These are phyloP conservation scores for Venturia canescens DNA, from an alignment of 1,140 invertebrate genomes.

Conservation along the genomic window DNA sequence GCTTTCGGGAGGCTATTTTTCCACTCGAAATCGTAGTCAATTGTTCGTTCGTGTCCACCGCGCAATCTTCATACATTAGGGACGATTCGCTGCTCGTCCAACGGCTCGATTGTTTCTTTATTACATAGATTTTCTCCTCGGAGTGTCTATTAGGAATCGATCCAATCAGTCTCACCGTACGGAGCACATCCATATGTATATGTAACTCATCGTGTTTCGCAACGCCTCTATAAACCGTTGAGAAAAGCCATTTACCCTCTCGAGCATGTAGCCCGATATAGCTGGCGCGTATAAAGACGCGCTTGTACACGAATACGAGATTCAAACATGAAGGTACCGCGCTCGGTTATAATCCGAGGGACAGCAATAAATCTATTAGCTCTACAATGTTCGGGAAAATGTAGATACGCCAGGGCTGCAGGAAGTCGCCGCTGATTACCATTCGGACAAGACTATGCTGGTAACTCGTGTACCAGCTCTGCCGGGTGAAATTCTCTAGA, in stretches of 20 bases:
- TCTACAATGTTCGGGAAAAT: slow-evolving; percentile 5
- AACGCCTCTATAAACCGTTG: slow-evolving; percentile 12
- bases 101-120: not conserved
- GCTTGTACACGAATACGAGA: not conserved
- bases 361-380: slow-evolving; percentile 23
- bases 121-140: not conserved
- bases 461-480: not conserved
- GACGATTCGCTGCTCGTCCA: too few relatives aligned
- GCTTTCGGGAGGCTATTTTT: too few relatives aligned
- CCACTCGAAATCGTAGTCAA: too few relatives aligned
- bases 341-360: slow-evolving; percentile 1
- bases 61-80: too few relatives aligned
- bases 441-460: not conserved
- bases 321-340: not conserved
- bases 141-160: not conserved
- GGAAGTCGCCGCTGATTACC: not conserved
- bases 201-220: not conserved
- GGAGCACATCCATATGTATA: not conserved
- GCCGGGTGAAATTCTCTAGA: not conserved
- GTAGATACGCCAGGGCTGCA: not conserved
- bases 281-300: not conserved
- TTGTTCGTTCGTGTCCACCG: too few relatives aligned
- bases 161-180: not conserved
- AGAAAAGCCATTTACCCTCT: slow-evolving; percentile 16
- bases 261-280: slow-evolving; percentile 17